These are phyloP conservation scores for Corythaeola cristata DNA, from an alignment of 2,113 vertebrate species.

Conservation along the genomic window DNA sequence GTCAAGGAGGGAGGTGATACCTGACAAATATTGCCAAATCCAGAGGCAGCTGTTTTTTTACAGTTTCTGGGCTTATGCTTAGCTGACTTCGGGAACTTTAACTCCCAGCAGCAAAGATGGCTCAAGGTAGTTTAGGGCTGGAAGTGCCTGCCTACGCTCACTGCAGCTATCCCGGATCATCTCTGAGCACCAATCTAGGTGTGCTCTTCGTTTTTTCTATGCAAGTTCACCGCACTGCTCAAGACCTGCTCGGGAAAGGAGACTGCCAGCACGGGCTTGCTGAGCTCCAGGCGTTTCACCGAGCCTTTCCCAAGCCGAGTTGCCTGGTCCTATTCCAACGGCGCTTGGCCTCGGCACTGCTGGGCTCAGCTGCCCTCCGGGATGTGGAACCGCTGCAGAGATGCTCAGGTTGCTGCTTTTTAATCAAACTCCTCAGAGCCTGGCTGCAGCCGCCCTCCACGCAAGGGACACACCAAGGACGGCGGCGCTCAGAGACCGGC, in stretches of 20 bases:
- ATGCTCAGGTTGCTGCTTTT: neutral
- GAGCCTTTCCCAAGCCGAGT: neutral
- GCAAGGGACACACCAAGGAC: neutral
- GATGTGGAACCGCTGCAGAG: neutral
- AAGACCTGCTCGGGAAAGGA: neutral
- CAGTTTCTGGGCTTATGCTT: fast-evolving
- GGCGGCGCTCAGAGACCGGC: fast-evolving
- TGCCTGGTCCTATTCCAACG: neutral
- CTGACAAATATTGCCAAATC: fast-evolving
- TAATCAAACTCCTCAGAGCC: neutral
- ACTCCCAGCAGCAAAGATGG: neutral
- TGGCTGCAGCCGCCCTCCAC: neutral
- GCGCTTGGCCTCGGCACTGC: neutral
- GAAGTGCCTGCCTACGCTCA: neutral
- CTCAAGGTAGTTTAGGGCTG: neutral
- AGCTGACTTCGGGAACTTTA: fast-evolving
- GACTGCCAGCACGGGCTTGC: neutral
- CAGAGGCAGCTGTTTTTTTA: neutral
- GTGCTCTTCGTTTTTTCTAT: fast-evolving
- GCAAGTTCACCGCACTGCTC: neutral
- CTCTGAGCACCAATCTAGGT: fast-evolving
- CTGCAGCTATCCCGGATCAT: neutral
- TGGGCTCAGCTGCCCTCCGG: neutral
- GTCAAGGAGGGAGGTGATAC: fast-evolving
- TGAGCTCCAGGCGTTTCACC: neutral